Conservation (phyloP, 1,140 invertebrate genomes). For the Megalopta genalis region DNA sequence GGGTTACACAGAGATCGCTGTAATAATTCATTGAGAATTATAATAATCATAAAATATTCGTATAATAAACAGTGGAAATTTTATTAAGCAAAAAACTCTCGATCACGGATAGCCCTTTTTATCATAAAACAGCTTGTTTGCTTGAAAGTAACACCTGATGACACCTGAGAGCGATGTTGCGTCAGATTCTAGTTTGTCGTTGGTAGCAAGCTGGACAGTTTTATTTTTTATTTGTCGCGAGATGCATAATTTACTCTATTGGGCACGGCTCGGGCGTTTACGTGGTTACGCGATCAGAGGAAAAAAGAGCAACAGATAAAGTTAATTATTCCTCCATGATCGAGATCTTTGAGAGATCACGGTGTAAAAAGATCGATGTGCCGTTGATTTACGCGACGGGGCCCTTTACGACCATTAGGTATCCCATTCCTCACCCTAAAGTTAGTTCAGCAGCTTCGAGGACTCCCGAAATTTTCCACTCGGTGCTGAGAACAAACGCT, state of each 20-base stretch:
- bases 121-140: neutral
- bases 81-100: neutral
- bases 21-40: too few relatives aligned
- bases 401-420: conserved; percentile 42
- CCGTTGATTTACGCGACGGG: conserved; percentile 9
- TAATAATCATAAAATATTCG: too few relatives aligned
- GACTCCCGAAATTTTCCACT: neutral
- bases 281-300: neutral
- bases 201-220: conserved; percentile 56
- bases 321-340: neutral
- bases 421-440: conserved; percentile 44
- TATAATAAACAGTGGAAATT: too few relatives aligned
- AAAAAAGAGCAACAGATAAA: too few relatives aligned
- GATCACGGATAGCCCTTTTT: neutral
- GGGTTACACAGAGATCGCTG: too few relatives aligned
- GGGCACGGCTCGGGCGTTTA: neutral
- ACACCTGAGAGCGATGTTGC: conserved; percentile 66
- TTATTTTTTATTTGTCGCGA: conserved; percentile 61
- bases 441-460: conserved; percentile 38
- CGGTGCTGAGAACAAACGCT: neutral
- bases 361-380: neutral
- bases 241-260: conserved; percentile 67
- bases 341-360: too few relatives aligned
- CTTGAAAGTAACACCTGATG: conserved; percentile 58
- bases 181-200: conserved; percentile 77